These are phyloP conservation scores for Acleris cristana DNA, from an alignment of 2,888 invertebrate genomes.

Conservation along the genomic window DNA sequence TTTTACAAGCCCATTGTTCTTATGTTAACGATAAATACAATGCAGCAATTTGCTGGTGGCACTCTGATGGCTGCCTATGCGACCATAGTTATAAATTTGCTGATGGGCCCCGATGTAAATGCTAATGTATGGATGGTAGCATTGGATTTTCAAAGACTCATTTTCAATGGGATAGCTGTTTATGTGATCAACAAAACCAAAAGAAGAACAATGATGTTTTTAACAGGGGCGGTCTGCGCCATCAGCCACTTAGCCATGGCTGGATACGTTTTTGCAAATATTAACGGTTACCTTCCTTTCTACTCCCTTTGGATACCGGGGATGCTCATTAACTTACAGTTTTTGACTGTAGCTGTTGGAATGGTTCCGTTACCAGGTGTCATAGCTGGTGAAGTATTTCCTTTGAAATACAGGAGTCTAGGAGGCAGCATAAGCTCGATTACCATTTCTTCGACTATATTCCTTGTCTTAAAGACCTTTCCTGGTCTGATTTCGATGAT, in stretches of 20 bases:
- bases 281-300: constrained; percentile 50
- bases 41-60: constrained; percentile 86
- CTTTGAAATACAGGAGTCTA: constrained; percentile 83
- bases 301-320: constrained; percentile 73
- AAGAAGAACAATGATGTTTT: constrained; percentile 83
- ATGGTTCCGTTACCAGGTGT: constrained; percentile 87
- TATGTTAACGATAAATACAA: constrained; percentile 83
- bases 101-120: constrained; percentile 83
- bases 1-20: constrained; percentile 84
- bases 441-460: constrained; percentile 83
- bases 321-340: constrained; percentile 79
- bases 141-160: constrained; percentile 84
- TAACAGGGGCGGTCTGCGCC: constrained; percentile 83
- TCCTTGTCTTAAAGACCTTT: constrained; percentile 85
- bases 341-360: constrained; percentile 82
- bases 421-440: constrained; percentile 85
- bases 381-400: constrained; percentile 87
- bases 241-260: constrained; percentile 81
- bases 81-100: constrained; percentile 81
- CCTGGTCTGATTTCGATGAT: constrained; percentile 76
- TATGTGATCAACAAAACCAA: constrained; percentile 83
- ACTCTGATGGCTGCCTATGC: constrained; percentile 87
- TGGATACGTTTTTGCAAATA: constrained; percentile 61
- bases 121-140: constrained; percentile 86
- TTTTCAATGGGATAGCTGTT: constrained; percentile 84